Percentiles rank a stretch among this genome's conserved stretches.
Conservation (phyloP, 2,797 vertebrate species). For the Danio tinwini region DNA sequence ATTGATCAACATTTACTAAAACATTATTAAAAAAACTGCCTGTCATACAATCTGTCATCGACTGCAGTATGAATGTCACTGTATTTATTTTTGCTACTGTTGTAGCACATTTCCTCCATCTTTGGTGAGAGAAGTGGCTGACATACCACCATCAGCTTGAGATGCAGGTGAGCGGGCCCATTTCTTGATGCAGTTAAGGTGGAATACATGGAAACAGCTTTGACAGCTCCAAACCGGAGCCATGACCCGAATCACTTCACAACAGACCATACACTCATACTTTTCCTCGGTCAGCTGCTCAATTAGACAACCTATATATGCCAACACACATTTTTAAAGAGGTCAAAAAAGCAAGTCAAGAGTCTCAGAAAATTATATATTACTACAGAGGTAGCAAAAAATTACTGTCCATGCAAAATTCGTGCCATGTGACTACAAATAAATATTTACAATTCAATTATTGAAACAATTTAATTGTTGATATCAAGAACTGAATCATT, state of each 20-base stretch:
- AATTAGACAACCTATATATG: constrained; percentile 87
- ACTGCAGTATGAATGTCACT: background rate
- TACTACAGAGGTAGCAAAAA: background rate
- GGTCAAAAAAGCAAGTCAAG: background rate
- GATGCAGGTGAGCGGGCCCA: constrained; percentile 97
- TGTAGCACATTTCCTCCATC: too few relatives aligned
- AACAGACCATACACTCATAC: constrained; percentile 99
- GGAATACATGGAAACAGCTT: constrained; percentile 97
- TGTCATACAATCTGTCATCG: background rate
- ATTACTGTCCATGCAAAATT: too few relatives aligned
- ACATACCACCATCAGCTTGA: constrained; percentile 92
- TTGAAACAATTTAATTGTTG: too few relatives aligned
- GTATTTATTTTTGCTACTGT: too few relatives aligned
- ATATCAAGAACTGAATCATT: too few relatives aligned
- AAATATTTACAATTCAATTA: too few relatives aligned
- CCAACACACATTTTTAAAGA: background rate
- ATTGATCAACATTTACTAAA: too few relatives aligned
- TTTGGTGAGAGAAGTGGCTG: background rate
- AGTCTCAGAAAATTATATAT: background rate
- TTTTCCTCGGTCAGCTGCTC: constrained; percentile 96
- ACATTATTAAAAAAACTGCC: too few relatives aligned
- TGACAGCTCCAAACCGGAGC: constrained; percentile 96
- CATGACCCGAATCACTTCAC: constrained; percentile 88
- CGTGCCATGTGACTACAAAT: too few relatives aligned
- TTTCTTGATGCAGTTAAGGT: constrained; percentile 97